These are phyloP conservation scores for Stratiomys singularior DNA, from an alignment of 2,888 invertebrate genomes.

Conservation along the genomic window DNA sequence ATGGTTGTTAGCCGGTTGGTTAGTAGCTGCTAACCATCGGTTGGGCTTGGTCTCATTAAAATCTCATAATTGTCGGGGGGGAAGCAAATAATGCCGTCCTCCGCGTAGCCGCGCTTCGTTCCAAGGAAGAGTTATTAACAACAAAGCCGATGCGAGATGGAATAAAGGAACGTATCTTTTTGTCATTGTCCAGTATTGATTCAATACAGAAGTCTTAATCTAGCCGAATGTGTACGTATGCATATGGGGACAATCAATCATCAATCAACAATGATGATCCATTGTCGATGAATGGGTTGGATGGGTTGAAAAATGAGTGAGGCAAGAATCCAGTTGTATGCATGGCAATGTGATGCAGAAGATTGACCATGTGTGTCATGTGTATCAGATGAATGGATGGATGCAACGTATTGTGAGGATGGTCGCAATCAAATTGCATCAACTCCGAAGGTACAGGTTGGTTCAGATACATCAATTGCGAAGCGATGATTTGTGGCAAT, in stretches of 20 bases:
- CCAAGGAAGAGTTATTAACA: conserved; percentile 16
- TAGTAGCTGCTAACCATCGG: conserved; percentile 22
- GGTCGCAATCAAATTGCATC: conserved; percentile 7
- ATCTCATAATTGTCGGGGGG: conserved; percentile 27
- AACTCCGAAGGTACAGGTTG: not conserved
- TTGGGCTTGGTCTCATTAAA: conserved; percentile 33
- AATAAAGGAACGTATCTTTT: conserved; percentile 22
- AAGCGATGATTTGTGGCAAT: not conserved
- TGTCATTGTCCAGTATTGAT: conserved; percentile 22
- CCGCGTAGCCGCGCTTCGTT: not conserved
- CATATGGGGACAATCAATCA: conserved; percentile 35
- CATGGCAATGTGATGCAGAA: not conserved
- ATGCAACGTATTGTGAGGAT: not conserved
- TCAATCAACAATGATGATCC: conserved; percentile 36
- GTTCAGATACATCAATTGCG: not conserved
- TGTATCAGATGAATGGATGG: not conserved
- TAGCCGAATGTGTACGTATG: not conserved
- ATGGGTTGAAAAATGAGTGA: not conserved
- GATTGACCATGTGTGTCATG: conserved; percentile 35
- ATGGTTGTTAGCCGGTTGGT: no score
- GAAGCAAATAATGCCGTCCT: not conserved
- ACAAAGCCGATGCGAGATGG: not conserved
- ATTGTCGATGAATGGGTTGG: conserved; percentile 17
- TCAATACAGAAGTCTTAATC: conserved; percentile 5
- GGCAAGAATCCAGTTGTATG: conserved; percentile 6